phyloP scores from a whole-genome alignment of 2,888 invertebrate genomes.

The Alloscopus bannaensis region DNA sequence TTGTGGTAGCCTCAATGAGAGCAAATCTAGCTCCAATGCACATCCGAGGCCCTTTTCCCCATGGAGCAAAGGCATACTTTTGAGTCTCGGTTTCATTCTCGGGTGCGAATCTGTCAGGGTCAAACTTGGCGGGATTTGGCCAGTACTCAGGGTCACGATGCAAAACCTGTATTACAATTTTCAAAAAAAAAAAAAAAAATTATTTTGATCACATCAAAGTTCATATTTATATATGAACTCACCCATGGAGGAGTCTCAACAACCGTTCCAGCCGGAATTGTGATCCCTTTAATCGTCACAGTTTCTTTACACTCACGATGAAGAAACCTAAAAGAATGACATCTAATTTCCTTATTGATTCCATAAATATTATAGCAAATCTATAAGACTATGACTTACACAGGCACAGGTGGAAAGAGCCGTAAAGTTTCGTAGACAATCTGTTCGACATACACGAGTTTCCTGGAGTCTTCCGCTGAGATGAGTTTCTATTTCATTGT shows the following conservation, averaged over 20 bases:
- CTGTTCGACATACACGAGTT: constrained; percentile 69
- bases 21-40: constrained; percentile 73
- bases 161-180: constrained; percentile 32
- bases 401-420: constrained; percentile 71
- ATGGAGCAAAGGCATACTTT: constrained; percentile 72
- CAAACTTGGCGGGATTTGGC: constrained; percentile 71
- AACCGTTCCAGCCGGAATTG: constrained; percentile 71
- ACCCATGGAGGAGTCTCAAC: constrained; percentile 72
- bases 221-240: background rate
- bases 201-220: too few relatives aligned
- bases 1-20: constrained; percentile 72
- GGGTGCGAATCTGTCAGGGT: constrained; percentile 70
- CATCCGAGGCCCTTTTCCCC: constrained; percentile 71
- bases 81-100: constrained; percentile 71
- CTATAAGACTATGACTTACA: constrained; percentile 65
- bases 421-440: constrained; percentile 72
- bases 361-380: constrained; percentile 8
- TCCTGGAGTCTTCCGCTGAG: constrained; percentile 69
- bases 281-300: constrained; percentile 70
- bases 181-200: too few relatives aligned
- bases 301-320: constrained; percentile 72
- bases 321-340: constrained; percentile 65
- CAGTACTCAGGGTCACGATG: constrained; percentile 72
- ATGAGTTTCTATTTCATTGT: constrained; percentile 65
- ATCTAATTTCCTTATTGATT: background rate